A percentile compares a stretch with the other conserved stretches of the same genome.
These are phyloP conservation scores for Leptinotarsa juncta DNA, from an alignment of 2,888 invertebrate species.

Conservation along the genomic window DNA sequence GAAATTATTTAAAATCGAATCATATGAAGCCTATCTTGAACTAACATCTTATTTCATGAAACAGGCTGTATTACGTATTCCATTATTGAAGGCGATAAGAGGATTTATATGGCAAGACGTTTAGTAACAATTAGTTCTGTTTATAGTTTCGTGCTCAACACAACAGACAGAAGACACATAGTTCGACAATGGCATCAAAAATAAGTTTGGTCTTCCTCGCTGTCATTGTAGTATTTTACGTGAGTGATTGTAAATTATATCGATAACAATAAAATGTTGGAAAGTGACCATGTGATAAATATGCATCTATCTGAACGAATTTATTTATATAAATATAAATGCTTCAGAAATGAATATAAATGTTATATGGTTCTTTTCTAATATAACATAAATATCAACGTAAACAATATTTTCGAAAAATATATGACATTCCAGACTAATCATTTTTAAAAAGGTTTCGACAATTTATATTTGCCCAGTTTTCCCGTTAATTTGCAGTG, in stretches of 20 bases:
- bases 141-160: not conserved
- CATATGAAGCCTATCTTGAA: not conserved
- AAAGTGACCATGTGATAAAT: too few species aligned
- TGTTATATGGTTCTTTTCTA: too few species aligned
- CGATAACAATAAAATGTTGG: not conserved
- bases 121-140: not conserved
- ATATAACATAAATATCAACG: too few species aligned
- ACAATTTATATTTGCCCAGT: too few species aligned
- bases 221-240: not conserved
- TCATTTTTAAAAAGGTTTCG: too few species aligned
- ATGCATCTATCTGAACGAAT: too few species aligned
- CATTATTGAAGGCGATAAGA: slow-evolving; percentile 7
- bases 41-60: not conserved
- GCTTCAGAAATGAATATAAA: too few species aligned
- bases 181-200: slow-evolving; percentile 13
- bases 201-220: slow-evolving; percentile 14
- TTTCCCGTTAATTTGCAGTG: too few species aligned
- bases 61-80: slow-evolving; percentile 7
- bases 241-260: not conserved
- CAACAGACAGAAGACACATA: not conserved
- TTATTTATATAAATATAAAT: too few species aligned
- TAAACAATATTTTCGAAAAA: too few species aligned
- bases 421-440: too few species aligned
- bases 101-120: slow-evolving; percentile 5
- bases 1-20: too few species aligned